Base-by-base conservation (phyloP, 2,797 vertebrate species). In the Allobates femoralis region DNA sequence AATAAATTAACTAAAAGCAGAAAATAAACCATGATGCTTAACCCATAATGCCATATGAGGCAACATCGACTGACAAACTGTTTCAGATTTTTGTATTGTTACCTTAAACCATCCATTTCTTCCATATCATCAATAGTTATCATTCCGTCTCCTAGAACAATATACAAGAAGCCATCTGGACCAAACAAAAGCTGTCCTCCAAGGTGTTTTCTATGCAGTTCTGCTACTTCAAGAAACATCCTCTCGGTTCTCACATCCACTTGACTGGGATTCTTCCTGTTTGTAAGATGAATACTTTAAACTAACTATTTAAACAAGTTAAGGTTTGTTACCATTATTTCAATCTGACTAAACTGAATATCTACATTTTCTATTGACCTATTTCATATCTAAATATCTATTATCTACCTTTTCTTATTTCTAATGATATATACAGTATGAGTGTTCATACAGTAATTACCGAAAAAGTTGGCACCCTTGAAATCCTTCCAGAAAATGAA, bases 21-120 rank as follows among this genome's bases (percentile, higher is more conserved):
- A 46, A 46, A 46, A 46, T 46, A 46, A 15, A 53, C 11, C 41
- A 46, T 46, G 41, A 8, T 26, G 21, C 23, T 66, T 6, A 66
- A 66, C 28, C 14, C 62, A 30, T 28, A 15, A 16, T 41, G 67
- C 41, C 12, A n/a, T n/a, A 15, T 15, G 3, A 41, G 5, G 3
- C 10, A 7, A 66, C 37, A 23, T 11, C 32, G 58, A 58, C 1
- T 60, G 16, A 75, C 62, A 15, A 21, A 7, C 26, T 58, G 19
- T 37, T 58, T 58, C 5, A 58, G 10, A 19, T 53, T 28, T 55
- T 19, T 76, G n/a, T 81, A 34, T 50, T 85, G 94, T 93, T 95
- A 99, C 98, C 98, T 99, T 90, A 99, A 95, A 69, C 98, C 98
- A 32, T 99, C 98, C 98, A 99, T 99, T 91, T 99, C 98, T 89